Base-by-base conservation (phyloP, 2,888 invertebrate species). In the Acronicta alni region DNA sequence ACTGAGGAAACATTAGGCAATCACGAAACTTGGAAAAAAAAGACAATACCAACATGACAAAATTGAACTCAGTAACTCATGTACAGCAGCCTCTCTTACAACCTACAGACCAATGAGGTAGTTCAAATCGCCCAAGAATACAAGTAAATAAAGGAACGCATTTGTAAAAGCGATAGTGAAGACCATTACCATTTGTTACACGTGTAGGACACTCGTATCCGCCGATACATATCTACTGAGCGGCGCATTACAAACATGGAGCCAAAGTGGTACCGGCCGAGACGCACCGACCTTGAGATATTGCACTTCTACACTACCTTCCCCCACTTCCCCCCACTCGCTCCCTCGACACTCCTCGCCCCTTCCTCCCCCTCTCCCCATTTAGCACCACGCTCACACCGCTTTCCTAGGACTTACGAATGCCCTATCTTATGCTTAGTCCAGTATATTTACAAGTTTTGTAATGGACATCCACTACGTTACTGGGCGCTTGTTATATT, bases 231-330 rank as follows among this genome's bases (percentile, higher is more conserved):
- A 73, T 71, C 70, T 71, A 54, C 41, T 30, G 43, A 26, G 57
- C 63, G 67, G 77, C 61, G 46, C 47, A 48, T 44, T 64, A 61
- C 51, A 49, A 70, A 68, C 46, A 45, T 46, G 60, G 66, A 76
- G 75, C 65, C 68, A 68, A 66, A 73, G 74, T 77, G 60, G 72
- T 66, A 72, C 68, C 72, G 72, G 66, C 67, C 83, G 72, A 79
- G 82, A 85, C 85, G 81, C 81, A 71, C 67, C 81, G 89, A 91
- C 92, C 91, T 90, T 92, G 89, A 86, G 82, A 86, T 77, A 80
- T 84, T 88, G 88, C 90, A 91, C 83, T 88, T 83, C 77, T 72
- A 69, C 64, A 67, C 67, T 49, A 70, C 67, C 79, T 53, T 57
- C 66, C 65, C 60, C 14, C 55, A 66, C 66, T 58, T 49, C 54